Evolutionary conservation across 2,113 vertebrate genomes (phyloP).

Genomic region (Myrmophylax atrothorax): DNA sequence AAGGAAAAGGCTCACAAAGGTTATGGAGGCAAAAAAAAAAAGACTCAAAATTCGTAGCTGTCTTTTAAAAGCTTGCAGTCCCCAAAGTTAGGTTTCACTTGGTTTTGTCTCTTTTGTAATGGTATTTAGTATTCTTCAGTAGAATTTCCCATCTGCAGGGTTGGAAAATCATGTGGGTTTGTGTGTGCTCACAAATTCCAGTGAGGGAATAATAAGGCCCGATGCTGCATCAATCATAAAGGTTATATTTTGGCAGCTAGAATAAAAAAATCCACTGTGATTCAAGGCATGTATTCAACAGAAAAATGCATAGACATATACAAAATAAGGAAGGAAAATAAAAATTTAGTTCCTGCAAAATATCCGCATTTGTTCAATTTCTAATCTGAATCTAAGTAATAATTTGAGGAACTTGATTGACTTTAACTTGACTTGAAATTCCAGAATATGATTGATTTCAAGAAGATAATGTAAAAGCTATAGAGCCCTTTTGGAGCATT

Average conservation of each 20-base stretch:
- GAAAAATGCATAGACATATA: background rate
- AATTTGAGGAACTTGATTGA: background rate
- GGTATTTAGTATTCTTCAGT: background rate
- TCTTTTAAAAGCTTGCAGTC: background rate
- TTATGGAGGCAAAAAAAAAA: background rate
- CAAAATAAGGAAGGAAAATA: background rate
- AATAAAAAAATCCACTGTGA: background rate
- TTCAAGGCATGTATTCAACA: background rate
- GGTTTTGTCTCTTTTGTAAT: background rate
- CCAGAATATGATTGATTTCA: background rate
- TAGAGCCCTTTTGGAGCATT: background rate
- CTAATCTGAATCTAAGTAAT: background rate
- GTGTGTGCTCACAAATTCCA: background rate
- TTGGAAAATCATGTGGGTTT: constrained; percentile 3
- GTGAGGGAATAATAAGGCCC: background rate
- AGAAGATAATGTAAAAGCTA: background rate
- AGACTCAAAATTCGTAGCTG: background rate
- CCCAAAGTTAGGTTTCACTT: background rate
- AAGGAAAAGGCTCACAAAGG: background rate
- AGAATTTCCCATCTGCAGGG: background rate
- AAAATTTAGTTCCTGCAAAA: background rate
- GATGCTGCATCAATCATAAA: background rate
- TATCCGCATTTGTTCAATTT: background rate
- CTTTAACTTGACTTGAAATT: background rate
- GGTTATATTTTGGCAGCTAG: background rate